Percentiles rank a stretch among this genome's conserved stretches.
Evolutionary conservation across 2,113 vertebrate genomes (phyloP).

Genomic region (Lontra canadensis): DNA sequence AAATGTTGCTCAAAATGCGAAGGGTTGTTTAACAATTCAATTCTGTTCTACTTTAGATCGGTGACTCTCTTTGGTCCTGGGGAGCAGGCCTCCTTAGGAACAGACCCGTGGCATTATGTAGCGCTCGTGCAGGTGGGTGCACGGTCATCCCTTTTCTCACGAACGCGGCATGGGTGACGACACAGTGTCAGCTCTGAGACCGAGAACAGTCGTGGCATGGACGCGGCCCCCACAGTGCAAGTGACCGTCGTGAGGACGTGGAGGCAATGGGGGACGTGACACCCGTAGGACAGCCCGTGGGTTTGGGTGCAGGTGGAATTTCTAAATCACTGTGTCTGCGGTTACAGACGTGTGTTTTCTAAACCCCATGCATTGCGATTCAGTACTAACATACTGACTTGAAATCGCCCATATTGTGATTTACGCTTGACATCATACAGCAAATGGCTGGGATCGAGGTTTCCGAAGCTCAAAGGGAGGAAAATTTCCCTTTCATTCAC

Average conservation of each 20-base stretch:
- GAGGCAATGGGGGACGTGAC: slow-evolving; percentile 40
- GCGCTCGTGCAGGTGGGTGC: slow-evolving; percentile 81
- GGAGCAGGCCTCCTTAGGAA: slow-evolving; percentile 79
- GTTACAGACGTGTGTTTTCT: neutral
- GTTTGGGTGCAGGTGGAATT: slow-evolving; percentile 17
- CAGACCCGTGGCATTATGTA: slow-evolving; percentile 80
- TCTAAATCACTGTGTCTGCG: slow-evolving; percentile 1
- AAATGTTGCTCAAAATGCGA: slow-evolving; percentile 96
- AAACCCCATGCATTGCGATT: neutral
- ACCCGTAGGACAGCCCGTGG: neutral
- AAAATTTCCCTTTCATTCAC: neutral
- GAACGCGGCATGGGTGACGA: slow-evolving; percentile 78
- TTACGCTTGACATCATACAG: neutral
- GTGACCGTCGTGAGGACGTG: neutral
- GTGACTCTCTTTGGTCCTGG: slow-evolving; percentile 85
- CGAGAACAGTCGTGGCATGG: slow-evolving; percentile 35
- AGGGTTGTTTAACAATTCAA: slow-evolving; percentile 87
- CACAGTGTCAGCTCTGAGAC: slow-evolving; percentile 70
- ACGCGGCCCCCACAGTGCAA: slow-evolving; percentile 61
- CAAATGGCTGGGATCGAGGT: neutral
- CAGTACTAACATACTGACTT: slow-evolving; percentile 17
- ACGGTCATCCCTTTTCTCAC: slow-evolving; percentile 79
- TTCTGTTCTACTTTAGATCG: slow-evolving; percentile 82
- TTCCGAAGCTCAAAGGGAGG: neutral
- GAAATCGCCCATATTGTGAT: neutral